These are phyloP conservation scores for Apeltes quadracus DNA, from an alignment of 2,113 vertebrate genomes.

Conservation along the genomic window DNA sequence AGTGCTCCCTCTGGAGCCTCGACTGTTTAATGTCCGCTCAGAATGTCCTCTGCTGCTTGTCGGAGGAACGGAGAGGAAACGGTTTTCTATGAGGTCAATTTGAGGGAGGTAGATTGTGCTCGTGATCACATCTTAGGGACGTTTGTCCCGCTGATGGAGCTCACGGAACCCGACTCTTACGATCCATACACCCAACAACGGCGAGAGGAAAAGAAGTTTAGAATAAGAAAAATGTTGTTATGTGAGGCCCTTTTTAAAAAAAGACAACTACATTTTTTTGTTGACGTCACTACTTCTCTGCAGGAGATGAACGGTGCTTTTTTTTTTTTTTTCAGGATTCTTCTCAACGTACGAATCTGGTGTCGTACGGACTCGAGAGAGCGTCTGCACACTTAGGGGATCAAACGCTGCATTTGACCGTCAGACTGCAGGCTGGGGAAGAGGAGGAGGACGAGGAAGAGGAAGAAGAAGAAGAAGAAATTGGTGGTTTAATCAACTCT, in stretches of 20 bases:
- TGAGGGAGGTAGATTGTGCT: neutral
- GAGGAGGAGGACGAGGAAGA: constrained; percentile 23
- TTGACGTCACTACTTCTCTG: neutral
- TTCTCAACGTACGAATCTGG: constrained; percentile 4
- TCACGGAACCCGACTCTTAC: neutral
- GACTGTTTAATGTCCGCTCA: too few relatives aligned
- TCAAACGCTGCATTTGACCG: constrained; percentile 60
- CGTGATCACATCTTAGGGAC: neutral
- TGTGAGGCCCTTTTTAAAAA: neutral
- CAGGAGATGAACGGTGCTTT: neutral
- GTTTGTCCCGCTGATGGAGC: neutral
- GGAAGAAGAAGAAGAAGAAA: constrained; percentile 46
- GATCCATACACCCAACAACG: neutral
- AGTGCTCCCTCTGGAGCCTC: too few relatives aligned
- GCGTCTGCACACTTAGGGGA: constrained; percentile 38
- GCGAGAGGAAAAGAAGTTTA: neutral
- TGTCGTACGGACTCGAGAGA: constrained; percentile 23
- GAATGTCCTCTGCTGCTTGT: too few relatives aligned
- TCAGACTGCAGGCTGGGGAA: constrained; percentile 57
- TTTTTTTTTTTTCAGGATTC: constrained; percentile 47
- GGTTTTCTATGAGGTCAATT: too few relatives aligned
- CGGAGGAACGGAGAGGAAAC: too few relatives aligned
- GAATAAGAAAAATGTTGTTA: neutral
- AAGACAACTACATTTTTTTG: too few relatives aligned
- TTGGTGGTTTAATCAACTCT: constrained; percentile 68